Evolutionary conservation across 2,888 invertebrate species (phyloP), one percentile per base, ranked within the genome.

Genomic region (Blera fallax): DNA sequence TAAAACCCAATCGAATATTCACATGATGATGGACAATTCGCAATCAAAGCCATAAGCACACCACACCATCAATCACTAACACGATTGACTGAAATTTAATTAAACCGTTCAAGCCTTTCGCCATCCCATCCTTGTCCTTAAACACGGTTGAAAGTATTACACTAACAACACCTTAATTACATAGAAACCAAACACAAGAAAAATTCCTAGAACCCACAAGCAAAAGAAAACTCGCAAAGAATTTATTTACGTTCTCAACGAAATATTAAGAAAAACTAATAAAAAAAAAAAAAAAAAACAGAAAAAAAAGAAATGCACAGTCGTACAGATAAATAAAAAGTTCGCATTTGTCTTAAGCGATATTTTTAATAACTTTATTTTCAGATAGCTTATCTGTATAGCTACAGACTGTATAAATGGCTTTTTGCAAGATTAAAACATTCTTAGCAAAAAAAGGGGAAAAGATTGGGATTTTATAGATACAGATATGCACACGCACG

Each of bases 71-170:
- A 65, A 76, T 76, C 74, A 76, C 56, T 27, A 45, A 62, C 45
- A n/a, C 54, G 74, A 65, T 76, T 76, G 74, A 37, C 65, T 76
- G 65, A 65, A 76, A 76, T 65, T 76, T 58, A 76, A 76, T 76
- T 56, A 65, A 76, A 65, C 34, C 56, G 45, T 40, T 56, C 56
- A 45, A 48, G 54, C 48, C 11, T 21, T 52, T 37, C 37, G 37
- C 10, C 37, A 7, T 32, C 32, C 10, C 10, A 24, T 32, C 32
- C 2, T 8, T 8, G 8, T 8, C 32, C 2, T 40, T 14, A 40
- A 40, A 14, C 14, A 5, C 14, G 14, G 14, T 40, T 40, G 5
- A 40, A 14, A 40, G 14, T 14, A 40, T 40, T n/a, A 1, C 11
- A 37, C 37, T 10, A 34, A 8, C 10, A 34, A 34, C 34, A 10